These are phyloP conservation scores for Esox masquinongy DNA, from an alignment of 2,797 vertebrate genomes.

Conservation along the genomic window DNA sequence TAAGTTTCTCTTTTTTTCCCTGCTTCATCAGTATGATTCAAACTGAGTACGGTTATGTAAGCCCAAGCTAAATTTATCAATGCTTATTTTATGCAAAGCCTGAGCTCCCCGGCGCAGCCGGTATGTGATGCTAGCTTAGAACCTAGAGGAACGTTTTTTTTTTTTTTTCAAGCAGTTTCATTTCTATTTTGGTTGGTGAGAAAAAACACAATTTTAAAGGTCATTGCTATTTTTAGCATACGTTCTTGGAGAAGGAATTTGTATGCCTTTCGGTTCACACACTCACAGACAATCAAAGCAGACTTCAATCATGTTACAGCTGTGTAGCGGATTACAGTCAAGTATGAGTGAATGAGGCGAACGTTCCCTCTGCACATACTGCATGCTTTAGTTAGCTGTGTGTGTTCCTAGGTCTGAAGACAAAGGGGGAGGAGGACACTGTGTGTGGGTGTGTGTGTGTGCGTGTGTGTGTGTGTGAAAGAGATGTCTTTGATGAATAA, in stretches of 20 bases:
- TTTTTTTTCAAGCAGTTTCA: conserved; percentile 64
- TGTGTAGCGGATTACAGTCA: conserved; percentile 53
- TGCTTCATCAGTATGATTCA: conserved; percentile 77
- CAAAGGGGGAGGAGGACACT: background rate
- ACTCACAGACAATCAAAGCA: conserved; percentile 52
- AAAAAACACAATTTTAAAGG: conserved; percentile 65
- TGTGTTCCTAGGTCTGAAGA: conserved; percentile 27
- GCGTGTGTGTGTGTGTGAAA: conserved; percentile 11
- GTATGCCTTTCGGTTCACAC: conserved; percentile 43
- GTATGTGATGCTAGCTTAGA: conserved; percentile 53
- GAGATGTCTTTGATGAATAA: conserved; percentile 46
- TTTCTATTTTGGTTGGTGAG: conserved; percentile 64
- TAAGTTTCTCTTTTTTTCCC: conserved; percentile 58
- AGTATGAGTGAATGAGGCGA: conserved; percentile 47
- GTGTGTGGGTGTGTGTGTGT: conserved; percentile 22
- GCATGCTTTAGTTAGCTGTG: conserved; percentile 35
- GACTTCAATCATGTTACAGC: conserved; percentile 56
- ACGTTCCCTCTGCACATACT: conserved; percentile 28
- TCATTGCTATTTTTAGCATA: conserved; percentile 65
- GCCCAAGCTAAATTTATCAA: conserved; percentile 78
- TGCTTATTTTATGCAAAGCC: conserved; percentile 77
- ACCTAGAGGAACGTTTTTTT: conserved; percentile 58
- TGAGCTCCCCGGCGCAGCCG: conserved; percentile 65
- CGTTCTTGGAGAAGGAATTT: conserved; percentile 48
- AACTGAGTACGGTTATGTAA: conserved; percentile 76